Conservation (phyloP, 2,888 invertebrate species). For the Morinoia aosen region DNA sequence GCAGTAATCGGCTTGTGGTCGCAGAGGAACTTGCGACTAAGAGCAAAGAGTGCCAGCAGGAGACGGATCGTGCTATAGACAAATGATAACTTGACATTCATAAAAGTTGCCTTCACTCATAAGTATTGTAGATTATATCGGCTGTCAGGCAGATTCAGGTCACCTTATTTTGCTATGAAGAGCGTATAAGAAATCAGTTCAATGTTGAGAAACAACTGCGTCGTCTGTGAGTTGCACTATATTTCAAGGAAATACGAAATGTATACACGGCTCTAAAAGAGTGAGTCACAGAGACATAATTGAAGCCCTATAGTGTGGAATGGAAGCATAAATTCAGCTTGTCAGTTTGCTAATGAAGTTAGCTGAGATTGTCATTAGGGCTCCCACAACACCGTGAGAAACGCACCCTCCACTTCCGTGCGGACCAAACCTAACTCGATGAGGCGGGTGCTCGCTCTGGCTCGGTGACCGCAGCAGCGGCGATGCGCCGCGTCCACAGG, state of each 20-base stretch:
- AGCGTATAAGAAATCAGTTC: too few species aligned
- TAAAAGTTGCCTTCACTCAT: too few species aligned
- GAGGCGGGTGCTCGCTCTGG: neutral
- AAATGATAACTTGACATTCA: too few species aligned
- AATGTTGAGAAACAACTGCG: too few species aligned
- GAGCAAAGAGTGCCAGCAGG: too few species aligned
- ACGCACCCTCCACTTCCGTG: neutral
- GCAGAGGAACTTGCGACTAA: too few species aligned
- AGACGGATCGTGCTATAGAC: too few species aligned
- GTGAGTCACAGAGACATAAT: neutral
- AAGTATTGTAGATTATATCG: too few species aligned
- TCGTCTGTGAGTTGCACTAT: neutral
- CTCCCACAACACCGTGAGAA: neutral
- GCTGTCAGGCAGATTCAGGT: too few species aligned
- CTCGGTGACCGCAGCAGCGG: neutral
- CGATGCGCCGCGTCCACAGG: neutral
- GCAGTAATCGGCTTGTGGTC: neutral
- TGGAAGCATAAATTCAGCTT: neutral
- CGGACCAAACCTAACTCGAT: neutral
- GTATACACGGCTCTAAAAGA: neutral
- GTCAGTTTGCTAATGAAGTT: neutral
- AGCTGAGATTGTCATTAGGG: neutral
- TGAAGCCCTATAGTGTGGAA: neutral
- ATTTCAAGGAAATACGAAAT: neutral
- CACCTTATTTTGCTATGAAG: too few species aligned